Evolutionary conservation across 1,140 invertebrate genomes (phyloP).

Genomic region (Nylanderia fulva): DNA sequence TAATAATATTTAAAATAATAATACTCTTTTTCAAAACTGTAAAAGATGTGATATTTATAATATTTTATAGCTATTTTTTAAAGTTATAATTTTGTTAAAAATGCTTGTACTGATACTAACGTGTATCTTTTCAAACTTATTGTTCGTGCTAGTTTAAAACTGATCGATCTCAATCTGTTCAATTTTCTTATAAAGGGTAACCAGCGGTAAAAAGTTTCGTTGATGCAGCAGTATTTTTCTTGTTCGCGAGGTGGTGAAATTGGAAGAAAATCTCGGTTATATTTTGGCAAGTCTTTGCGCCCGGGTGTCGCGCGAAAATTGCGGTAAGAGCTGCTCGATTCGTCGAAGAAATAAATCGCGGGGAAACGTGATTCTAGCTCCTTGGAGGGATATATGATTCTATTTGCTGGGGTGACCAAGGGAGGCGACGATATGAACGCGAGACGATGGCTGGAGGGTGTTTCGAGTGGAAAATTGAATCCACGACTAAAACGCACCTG

Average conservation of each 20-base stretch:
- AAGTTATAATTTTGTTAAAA: conserved; percentile 12
- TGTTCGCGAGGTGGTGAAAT: conserved; percentile 12
- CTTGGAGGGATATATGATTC: conserved; percentile 48
- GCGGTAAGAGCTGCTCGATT: conserved; percentile 31
- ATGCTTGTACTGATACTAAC: neutral
- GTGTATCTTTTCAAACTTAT: neutral
- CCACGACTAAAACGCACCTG: conserved; percentile 16
- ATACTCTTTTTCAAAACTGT: neutral
- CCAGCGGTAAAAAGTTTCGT: neutral
- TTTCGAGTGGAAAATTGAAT: conserved; percentile 30
- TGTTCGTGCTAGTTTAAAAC: neutral
- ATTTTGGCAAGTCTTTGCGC: neutral
- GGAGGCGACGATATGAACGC: conserved; percentile 25
- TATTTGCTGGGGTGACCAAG: conserved; percentile 45
- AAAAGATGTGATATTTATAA: neutral
- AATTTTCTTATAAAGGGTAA: neutral
- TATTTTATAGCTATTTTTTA: neutral
- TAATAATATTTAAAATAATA: neutral
- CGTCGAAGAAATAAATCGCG: conserved; percentile 49
- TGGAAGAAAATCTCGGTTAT: conserved; percentile 25
- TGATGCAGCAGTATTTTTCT: neutral
- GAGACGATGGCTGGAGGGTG: too few relatives aligned
- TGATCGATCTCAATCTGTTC: neutral
- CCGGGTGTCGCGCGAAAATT: conserved; percentile 22
- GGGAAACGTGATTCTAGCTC: conserved; percentile 45